Evolutionary conservation across 2,113 vertebrate genomes (phyloP), one percentile per base, ranked within the genome.

Genomic region (Tragelaphus buxtoni): DNA sequence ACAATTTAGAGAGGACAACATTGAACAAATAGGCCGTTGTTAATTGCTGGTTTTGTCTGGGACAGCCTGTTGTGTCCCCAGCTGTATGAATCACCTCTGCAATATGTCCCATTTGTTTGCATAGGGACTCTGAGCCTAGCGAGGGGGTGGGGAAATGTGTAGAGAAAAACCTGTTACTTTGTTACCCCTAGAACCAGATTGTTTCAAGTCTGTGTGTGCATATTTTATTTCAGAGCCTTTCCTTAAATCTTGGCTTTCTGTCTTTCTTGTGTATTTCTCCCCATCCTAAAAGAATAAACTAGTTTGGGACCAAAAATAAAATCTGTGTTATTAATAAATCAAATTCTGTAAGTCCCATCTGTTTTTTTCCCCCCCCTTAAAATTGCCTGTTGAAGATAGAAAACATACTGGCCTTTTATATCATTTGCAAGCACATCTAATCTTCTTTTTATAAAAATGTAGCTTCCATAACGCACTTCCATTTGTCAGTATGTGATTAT

Each of bases 141-240:
- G 90, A 42, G 86, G 81, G 97, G 82, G 92, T 39, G 88, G 88
- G 80, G 80, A 60, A 82, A 58, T 69, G 65, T 96, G 98, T 94
- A 69, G 85, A 96, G 87, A 58, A 91, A 97, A 98, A 97, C 97
- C 98, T 97, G 97, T 98, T 98, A 98, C 96, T 97, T 97, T 97
- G 98, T 96, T 97, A 97, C 95, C 96, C 98, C 98, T 91, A 91
- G 3, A 93, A 97, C 95, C 98, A 98, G 98, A 98, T 97, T 98
- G 97, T 98, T 97, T 96, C 96, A 93, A 97, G 97, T 98, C 95
- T 98, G 94, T 97, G 96, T 96, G 88, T 96, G 96, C 97, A 97
- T 98, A 96, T 97, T 97, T 97, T 95, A 98, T 96, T 91, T 85
- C 82, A 95, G 89, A 93, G 32, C 95, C 96, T 95, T 96, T 76